Base-by-base conservation (phyloP, 2,888 invertebrate genomes). In the Aphelenchoides bicaudatus region DNA sequence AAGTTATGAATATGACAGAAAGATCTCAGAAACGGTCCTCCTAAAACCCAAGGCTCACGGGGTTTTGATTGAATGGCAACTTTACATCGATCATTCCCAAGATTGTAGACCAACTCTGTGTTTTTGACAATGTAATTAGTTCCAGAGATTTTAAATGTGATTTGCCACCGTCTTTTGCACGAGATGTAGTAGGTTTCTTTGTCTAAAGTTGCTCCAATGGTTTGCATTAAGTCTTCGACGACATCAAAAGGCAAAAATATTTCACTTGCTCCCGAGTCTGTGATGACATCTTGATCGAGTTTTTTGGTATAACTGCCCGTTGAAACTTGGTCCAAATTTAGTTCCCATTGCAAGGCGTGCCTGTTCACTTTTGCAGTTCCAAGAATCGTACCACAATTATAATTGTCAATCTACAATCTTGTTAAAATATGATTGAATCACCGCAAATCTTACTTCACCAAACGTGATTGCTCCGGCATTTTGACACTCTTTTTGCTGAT, bases 1-100 rank as follows among this genome's bases (percentile, higher is more conserved):
- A 57, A 25, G 30, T 55, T 54, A 31, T 55, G 55, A 54, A 55
- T 49, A 19, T 29, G 29, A 25, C 55, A 55, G 16, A 54, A 55
- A 16, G 25, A 25, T 2, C 53, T 27, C 6, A 55, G 34, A 34
- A 34, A n/a, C 10, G 34, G 34, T n/a, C 8, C 43, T 43, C 43
- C 43, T 6, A 43, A n/a, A 43, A 43, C 25, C 43, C 43, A 43
- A 10, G 43, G 43, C 10, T 8, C 10, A n/a, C 25, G 25, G 10
- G 10, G 43, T 21, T 25, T 19, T 43, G 16, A 19, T 8, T 10
- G 16, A 6, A 43, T 43, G 43, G 25, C 8, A 19, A 43, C 10
- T 43, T 43, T 25, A n/a, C 43, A 43, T 19, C 43, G 43, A n/a
- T 43, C 43, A 25, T 43, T 43, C 6, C 43, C 43, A 19, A 43